Base-by-base conservation (phyloP, 2,888 invertebrate genomes). In the Bugula neritina region DNA sequence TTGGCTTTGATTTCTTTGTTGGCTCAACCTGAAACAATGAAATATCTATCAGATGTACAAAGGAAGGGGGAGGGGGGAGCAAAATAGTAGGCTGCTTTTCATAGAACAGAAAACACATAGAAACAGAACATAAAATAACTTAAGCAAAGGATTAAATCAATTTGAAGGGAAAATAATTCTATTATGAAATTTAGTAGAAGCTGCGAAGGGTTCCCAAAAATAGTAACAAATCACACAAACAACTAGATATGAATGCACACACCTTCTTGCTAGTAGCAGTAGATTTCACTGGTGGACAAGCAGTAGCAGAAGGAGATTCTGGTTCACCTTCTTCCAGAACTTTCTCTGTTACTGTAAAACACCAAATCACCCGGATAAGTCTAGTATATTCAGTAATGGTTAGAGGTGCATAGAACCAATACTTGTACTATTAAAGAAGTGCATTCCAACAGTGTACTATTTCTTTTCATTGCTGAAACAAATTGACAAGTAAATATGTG, bases 301-400 rank as follows among this genome's bases (percentile, higher is more conserved):
- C 5, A 17, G 5, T 5, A 43, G 43, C 17, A 17, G 43, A 17
- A 5, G 43, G 43, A 43, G 43, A 5, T 43, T 29, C 63, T 63
- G 63, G 10, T 31, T 21, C 25, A 2, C 27, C 63, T 27, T 63
- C 63, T 31, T 63, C 63, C 31, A 63, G 5, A 25, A 63, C 63
- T 63, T 63, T 63, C 63, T 63, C 63, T 25, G 63, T 63, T 10
- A 63, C 63, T 63, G 63, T 5, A 57, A 57, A 13, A 25, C 5
- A n/a, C n/a, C n/a, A 23, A 57, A 57, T 27, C 57, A 57, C 13
- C 3, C 13, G 52, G 21, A 52, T n/a, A n/a, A n/a, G n/a, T n/a
- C n/a, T n/a, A n/a, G n/a, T n/a, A n/a, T n/a, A n/a, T n/a, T n/a
- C n/a, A n/a, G n/a, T n/a, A n/a, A n/a, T n/a, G n/a, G n/a, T n/a